Evolutionary conservation across 2,888 invertebrate species (phyloP).

Genomic region (Chrysodeixis includens): DNA sequence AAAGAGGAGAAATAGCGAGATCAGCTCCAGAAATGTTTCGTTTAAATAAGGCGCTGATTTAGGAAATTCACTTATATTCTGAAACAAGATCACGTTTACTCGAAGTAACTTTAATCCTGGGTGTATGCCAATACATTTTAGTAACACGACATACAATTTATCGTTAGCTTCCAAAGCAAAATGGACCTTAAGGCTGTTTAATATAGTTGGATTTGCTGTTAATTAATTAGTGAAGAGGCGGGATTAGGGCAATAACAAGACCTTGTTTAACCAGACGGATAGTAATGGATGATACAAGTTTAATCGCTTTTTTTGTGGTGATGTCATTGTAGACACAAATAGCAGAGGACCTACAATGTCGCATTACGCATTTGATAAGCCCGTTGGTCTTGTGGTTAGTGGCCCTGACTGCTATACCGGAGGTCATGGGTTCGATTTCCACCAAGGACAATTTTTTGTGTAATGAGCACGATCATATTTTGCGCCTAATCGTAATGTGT

Average conservation of each 20-base stretch:
- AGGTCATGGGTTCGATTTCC: no score
- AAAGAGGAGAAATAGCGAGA: not conserved
- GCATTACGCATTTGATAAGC: no score
- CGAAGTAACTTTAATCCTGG: slow-evolving; percentile 17
- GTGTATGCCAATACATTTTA: slow-evolving; percentile 19
- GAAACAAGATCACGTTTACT: slow-evolving; percentile 8
- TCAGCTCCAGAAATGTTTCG: not conserved
- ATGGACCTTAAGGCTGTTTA: not conserved
- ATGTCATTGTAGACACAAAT: no score
- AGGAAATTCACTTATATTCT: not conserved
- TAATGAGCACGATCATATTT: no score
- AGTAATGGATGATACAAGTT: no score
- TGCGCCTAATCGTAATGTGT: no score
- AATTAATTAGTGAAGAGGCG: not conserved
- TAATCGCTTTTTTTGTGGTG: no score
- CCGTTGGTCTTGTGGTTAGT: no score
- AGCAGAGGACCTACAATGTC: no score
- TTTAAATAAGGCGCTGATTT: not conserved
- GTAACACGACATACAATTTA: slow-evolving; percentile 14
- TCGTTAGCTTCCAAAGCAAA: slow-evolving; percentile 5
- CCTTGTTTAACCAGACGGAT: no score
- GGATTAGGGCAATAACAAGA: not conserved
- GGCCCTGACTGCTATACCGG: no score
- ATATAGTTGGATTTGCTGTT: not conserved
- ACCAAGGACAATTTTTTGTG: no score